Conservation (phyloP, 2,797 vertebrate genomes). For the Rhynchonycteris naso region DNA sequence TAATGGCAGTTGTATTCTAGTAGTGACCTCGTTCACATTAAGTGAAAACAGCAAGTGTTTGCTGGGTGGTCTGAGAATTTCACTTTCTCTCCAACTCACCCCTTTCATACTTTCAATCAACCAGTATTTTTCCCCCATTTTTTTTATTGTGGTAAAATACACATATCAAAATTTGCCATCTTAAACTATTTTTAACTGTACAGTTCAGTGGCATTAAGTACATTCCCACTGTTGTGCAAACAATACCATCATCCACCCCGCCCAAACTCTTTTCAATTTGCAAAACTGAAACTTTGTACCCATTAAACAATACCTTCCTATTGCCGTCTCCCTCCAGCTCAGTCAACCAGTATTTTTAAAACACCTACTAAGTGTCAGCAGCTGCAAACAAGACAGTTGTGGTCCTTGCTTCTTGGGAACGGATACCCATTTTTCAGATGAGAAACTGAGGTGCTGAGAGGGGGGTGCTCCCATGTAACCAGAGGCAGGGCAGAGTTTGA, state of each 20-base stretch:
- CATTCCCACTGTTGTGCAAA: background rate
- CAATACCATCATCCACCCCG: too few relatives aligned
- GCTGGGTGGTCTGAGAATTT: background rate
- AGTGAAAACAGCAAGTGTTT: background rate
- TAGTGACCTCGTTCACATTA: background rate
- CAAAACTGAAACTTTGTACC: background rate
- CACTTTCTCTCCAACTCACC: background rate
- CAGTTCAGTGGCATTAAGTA: background rate
- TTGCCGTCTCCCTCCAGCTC: background rate
- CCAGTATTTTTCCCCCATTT: background rate
- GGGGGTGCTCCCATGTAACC: background rate
- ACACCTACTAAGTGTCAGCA: background rate
- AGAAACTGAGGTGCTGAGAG: background rate
- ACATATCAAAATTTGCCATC: background rate
- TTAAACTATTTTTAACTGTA: background rate
- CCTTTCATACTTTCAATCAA: background rate
- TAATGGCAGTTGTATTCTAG: accelerated
- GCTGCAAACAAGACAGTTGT: background rate
- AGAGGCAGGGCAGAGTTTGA: background rate
- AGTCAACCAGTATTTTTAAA: background rate
- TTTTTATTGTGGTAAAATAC: background rate
- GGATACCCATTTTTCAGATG: background rate
- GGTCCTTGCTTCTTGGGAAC: background rate
- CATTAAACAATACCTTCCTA: background rate
- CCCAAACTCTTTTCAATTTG: background rate